Evolutionary conservation across 2,113 vertebrate genomes (phyloP).

Genomic region (Colinus virginianus): DNA sequence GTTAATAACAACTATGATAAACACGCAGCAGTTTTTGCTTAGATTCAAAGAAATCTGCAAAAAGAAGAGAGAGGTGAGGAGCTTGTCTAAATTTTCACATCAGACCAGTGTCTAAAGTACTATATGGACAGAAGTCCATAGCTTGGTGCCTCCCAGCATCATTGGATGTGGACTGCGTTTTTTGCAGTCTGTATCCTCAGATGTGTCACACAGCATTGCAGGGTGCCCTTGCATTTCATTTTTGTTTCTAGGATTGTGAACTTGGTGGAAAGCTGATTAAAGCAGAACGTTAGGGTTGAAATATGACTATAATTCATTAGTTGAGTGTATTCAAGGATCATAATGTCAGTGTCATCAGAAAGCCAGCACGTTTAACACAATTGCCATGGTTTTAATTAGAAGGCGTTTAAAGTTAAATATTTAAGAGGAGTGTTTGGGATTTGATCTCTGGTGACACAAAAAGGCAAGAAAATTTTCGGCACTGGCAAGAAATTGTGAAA

Average conservation of each 20-base stretch:
- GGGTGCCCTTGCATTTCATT: background rate
- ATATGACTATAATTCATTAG: background rate
- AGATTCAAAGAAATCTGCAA: background rate
- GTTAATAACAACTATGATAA: background rate
- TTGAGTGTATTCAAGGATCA: background rate
- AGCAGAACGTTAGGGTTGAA: background rate
- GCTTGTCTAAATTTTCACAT: background rate
- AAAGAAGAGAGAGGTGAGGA: background rate
- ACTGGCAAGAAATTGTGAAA: slow-evolving; percentile 20
- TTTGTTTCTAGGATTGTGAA: background rate
- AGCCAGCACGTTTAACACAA: background rate
- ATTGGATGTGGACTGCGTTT: background rate
- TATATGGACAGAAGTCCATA: background rate
- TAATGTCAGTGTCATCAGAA: background rate
- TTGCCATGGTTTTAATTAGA: slow-evolving; percentile 25
- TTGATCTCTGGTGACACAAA: background rate
- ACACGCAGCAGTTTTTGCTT: background rate
- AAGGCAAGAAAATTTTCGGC: slow-evolving; percentile 36
- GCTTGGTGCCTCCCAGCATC: background rate
- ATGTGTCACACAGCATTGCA: background rate
- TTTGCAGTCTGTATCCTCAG: background rate
- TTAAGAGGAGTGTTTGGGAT: background rate
- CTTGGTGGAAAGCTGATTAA: background rate
- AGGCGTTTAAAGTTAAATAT: slow-evolving; percentile 36
- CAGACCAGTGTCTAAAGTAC: background rate